These are phyloP conservation scores for Pachypeltis micranthus DNA, from an alignment of 1,140 invertebrate genomes.

Conservation along the genomic window DNA sequence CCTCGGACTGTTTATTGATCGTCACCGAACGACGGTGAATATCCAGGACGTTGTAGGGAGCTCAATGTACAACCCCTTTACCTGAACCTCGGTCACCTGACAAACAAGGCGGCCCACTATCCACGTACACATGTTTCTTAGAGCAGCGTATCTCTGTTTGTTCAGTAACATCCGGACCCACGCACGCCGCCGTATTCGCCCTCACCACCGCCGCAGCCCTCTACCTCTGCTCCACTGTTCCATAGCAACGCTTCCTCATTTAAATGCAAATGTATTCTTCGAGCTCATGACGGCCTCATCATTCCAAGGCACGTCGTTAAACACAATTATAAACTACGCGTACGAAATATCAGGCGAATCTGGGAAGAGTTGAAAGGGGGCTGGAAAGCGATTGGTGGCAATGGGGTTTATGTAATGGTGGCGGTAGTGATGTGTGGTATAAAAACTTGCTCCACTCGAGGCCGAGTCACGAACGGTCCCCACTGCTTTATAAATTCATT, in stretches of 20 bases:
- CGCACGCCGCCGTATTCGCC: not conserved
- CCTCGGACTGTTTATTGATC: too few relatives aligned
- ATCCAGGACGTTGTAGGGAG: too few relatives aligned
- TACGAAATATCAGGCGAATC: not conserved
- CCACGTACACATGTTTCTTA: slow-evolving; percentile 6
- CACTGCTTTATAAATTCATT: too few relatives aligned
- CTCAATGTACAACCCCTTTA: too few relatives aligned
- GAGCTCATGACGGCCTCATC: slow-evolving; percentile 10
- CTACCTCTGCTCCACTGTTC: not conserved
- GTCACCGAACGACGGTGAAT: too few relatives aligned
- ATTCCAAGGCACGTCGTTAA: slow-evolving; percentile 10
- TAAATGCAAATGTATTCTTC: slow-evolving; percentile 12
- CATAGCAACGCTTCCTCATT: slow-evolving; percentile 2
- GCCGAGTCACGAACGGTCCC: too few relatives aligned
- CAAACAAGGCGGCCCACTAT: not conserved
- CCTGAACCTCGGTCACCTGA: not conserved
- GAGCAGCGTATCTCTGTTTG: not conserved
- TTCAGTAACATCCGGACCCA: slow-evolving; percentile 5
- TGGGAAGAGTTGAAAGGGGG: too few relatives aligned
- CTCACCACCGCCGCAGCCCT: not conserved
- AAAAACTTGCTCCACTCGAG: too few relatives aligned
- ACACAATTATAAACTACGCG: slow-evolving; percentile 6
- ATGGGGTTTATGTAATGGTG: too few relatives aligned
- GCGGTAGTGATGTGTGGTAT: too few relatives aligned
- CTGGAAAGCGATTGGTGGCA: too few relatives aligned